Conservation (phyloP, 2,888 invertebrate genomes). For the Polymixis flavicincta region DNA sequence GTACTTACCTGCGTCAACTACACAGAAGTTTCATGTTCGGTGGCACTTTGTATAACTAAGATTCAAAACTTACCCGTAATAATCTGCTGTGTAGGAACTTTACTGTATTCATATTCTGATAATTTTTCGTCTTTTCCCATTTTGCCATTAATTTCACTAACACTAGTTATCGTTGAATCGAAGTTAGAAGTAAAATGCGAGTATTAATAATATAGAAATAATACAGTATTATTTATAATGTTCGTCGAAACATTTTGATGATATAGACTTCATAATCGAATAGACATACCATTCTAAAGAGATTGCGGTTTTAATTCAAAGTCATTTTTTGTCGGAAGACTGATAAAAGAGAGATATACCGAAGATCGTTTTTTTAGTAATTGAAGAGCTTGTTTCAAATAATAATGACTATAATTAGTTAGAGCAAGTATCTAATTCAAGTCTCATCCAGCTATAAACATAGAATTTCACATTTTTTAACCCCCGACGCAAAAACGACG, state of each 20-base stretch:
- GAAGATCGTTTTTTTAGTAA: not conserved
- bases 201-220: constrained; percentile 2
- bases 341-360: not conserved
- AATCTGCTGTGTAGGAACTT: constrained; percentile 47
- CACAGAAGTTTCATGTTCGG: not conserved
- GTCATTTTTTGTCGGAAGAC: not conserved
- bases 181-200: constrained; percentile 22
- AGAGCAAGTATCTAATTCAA: not conserved
- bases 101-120: constrained; percentile 42
- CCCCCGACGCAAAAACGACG: no score
- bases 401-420: not conserved
- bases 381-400: no score
- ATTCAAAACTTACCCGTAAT: constrained; percentile 41
- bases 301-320: not conserved
- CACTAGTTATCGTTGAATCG: constrained; percentile 15
- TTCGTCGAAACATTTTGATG: not conserved
- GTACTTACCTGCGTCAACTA: not conserved
- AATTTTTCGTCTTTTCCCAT: constrained; percentile 40
- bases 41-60: not conserved
- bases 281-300: constrained; percentile 10
- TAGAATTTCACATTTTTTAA: not conserved
- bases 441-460: not conserved
- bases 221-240: not conserved
- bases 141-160: not conserved
- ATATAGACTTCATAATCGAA: constrained; percentile 26